phyloP scores from a whole-genome alignment of 2,113 vertebrate genomes.

The Halichoerus grypus region DNA sequence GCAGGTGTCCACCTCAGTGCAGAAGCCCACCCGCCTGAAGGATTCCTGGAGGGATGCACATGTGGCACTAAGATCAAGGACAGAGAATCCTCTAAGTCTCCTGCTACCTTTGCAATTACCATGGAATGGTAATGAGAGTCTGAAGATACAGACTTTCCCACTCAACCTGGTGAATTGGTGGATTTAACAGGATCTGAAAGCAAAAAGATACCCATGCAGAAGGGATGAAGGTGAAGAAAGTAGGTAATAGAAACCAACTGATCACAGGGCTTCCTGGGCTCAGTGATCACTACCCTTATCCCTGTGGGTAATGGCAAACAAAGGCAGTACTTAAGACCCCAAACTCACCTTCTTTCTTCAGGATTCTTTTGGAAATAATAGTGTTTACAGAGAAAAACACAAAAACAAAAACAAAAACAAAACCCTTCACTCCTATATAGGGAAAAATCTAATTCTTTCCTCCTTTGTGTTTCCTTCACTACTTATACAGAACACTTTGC shows the following conservation, averaged over 20 bases:
- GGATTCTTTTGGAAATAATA: slow-evolving; percentile 95
- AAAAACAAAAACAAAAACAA: no score
- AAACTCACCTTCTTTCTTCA: slow-evolving; percentile 94
- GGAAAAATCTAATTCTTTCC: not conserved
- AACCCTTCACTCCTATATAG: not conserved
- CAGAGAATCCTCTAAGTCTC: slow-evolving; percentile 94
- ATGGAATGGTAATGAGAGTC: slow-evolving; percentile 87
- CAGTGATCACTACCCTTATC: slow-evolving; percentile 93
- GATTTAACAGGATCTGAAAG: slow-evolving; percentile 94
- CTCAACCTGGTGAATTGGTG: slow-evolving; percentile 89
- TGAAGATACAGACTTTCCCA: slow-evolving; percentile 93
- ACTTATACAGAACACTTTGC: not conserved
- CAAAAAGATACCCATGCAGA: slow-evolving; percentile 93
- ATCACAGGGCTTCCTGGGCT: slow-evolving; percentile 92
- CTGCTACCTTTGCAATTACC: slow-evolving; percentile 94
- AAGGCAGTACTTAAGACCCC: slow-evolving; percentile 93
- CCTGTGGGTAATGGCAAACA: slow-evolving; percentile 93
- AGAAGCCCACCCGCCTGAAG: slow-evolving; percentile 94
- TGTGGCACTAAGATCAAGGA: slow-evolving; percentile 95
- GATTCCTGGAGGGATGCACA: slow-evolving; percentile 91
- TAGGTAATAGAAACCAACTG: slow-evolving; percentile 92
- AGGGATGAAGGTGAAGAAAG: slow-evolving; percentile 93
- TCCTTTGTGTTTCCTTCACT: not conserved
- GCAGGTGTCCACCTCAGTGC: slow-evolving; percentile 90
- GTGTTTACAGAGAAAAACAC: slow-evolving; percentile 40